phyloP scores from a whole-genome alignment of 1,140 invertebrate species.

The Drosophila novamexicana region DNA sequence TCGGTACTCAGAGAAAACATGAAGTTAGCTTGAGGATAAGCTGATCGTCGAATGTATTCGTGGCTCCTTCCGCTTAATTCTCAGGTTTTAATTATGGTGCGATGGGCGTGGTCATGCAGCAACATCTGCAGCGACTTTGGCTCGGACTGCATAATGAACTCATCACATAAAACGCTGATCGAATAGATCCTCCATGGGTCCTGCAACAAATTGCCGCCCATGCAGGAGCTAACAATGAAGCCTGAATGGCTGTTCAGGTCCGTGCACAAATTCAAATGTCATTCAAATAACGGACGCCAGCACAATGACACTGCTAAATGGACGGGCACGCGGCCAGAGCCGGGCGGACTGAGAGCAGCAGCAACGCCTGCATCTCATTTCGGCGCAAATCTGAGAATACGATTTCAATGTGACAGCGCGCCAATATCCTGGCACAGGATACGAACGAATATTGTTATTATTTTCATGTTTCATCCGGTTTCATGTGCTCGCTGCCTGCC shows the following conservation, averaged over 20 bases:
- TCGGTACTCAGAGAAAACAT: too few species aligned
- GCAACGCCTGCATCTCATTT: slow-evolving; percentile 76
- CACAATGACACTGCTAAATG: slow-evolving; percentile 63
- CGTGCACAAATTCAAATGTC: slow-evolving; percentile 72
- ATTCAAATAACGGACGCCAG: slow-evolving; percentile 72
- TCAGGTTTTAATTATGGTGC: not conserved
- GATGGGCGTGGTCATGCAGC: not conserved
- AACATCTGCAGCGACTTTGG: slow-evolving; percentile 25
- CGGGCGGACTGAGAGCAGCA: slow-evolving; percentile 9
- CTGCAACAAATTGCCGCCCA: slow-evolving; percentile 49
- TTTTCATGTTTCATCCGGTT: slow-evolving; percentile 76
- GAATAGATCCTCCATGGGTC: slow-evolving; percentile 20
- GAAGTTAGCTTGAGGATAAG: too few species aligned
- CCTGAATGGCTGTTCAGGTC: slow-evolving; percentile 51
- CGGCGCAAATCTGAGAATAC: slow-evolving; percentile 57
- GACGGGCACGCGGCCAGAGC: slow-evolving; percentile 60
- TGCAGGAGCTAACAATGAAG: slow-evolving; percentile 21
- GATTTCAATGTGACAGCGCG: slow-evolving; percentile 53
- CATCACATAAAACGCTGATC: slow-evolving; percentile 61
- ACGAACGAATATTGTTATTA: slow-evolving; percentile 74
- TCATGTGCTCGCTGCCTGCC: slow-evolving; percentile 61
- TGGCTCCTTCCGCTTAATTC: not conserved
- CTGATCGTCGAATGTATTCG: not conserved
- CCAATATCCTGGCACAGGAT: slow-evolving; percentile 80
- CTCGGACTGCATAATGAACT: slow-evolving; percentile 54